A percentile compares a stretch with the other conserved stretches of the same genome.
Evolutionary conservation across 2,113 vertebrate genomes (phyloP).

Genomic region (Amphilophus citrinellus): DNA sequence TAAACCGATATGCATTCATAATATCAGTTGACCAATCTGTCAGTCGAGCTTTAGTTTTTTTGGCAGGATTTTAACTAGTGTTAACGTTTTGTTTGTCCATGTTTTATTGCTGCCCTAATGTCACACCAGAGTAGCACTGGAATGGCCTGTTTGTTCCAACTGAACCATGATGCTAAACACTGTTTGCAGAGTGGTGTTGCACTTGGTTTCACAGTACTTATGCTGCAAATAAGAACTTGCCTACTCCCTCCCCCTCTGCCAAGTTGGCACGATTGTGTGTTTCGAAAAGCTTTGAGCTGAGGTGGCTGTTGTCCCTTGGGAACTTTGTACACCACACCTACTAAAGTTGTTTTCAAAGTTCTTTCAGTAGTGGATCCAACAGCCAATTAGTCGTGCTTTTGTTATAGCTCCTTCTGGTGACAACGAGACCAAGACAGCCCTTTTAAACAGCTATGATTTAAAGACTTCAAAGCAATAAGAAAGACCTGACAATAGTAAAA

Average conservation of each 20-base stretch:
- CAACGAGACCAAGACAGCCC: not conserved
- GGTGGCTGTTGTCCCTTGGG: not conserved
- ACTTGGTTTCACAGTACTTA: not conserved
- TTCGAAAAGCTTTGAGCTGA: not conserved
- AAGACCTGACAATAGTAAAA: not conserved
- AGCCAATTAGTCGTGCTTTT: not conserved
- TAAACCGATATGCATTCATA: not conserved
- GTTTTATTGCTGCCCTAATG: not conserved
- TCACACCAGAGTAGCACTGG: not conserved
- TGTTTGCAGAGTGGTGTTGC: not conserved
- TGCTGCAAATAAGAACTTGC: not conserved
- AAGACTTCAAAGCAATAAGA: not conserved
- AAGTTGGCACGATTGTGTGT: not conserved
- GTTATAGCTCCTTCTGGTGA: not conserved
- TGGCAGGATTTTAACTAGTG: not conserved
- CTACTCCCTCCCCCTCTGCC: not conserved
- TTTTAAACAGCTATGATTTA: not conserved
- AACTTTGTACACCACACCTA: not conserved
- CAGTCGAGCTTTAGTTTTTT: not conserved
- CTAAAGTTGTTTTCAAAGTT: not conserved
- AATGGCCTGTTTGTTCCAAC: not conserved
- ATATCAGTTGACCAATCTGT: not conserved
- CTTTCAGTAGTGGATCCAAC: not conserved
- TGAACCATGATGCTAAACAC: not conserved
- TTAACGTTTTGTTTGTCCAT: not conserved